phyloP scores from a whole-genome alignment of 2,888 invertebrate genomes.

The Branchipolynoe longqiensis region DNA sequence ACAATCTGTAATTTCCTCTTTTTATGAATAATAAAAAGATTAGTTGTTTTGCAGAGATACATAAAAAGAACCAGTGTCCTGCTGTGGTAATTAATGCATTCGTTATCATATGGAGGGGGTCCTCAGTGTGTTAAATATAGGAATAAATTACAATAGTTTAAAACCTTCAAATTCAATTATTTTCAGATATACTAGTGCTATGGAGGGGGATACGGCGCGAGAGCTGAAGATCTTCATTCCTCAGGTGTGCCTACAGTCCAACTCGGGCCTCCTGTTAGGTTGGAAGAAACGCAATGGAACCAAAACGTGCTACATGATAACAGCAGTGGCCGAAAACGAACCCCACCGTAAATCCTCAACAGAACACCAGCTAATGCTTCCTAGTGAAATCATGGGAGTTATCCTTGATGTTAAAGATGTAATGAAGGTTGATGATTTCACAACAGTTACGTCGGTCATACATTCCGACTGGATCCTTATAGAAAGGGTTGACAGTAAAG shows the following conservation, averaged over 20 bases:
- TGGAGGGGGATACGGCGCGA: neutral
- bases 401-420: neutral
- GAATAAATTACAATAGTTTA: no score
- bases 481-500: conserved; percentile 7
- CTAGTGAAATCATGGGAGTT: neutral
- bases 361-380: neutral
- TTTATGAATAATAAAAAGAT: no score
- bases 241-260: neutral
- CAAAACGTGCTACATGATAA: neutral
- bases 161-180: no score
- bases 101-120: no score
- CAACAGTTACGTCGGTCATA: neutral
- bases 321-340: neutral
- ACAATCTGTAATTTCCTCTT: no score
- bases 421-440: neutral
- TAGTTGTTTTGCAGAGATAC: no score
- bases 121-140: no score
- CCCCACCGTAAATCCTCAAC: neutral
- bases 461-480: conserved; percentile 18
- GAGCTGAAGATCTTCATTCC: conserved; percentile 15
- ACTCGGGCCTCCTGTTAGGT: conserved; percentile 14
- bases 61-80: no score
- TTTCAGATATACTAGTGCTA: no score
- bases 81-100: no score
- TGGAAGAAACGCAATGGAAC: neutral